These are phyloP conservation scores for Apostichopus japonicus DNA, from an alignment of 35 echinoderm and acorn worm species.

Conservation along the genomic window DNA sequence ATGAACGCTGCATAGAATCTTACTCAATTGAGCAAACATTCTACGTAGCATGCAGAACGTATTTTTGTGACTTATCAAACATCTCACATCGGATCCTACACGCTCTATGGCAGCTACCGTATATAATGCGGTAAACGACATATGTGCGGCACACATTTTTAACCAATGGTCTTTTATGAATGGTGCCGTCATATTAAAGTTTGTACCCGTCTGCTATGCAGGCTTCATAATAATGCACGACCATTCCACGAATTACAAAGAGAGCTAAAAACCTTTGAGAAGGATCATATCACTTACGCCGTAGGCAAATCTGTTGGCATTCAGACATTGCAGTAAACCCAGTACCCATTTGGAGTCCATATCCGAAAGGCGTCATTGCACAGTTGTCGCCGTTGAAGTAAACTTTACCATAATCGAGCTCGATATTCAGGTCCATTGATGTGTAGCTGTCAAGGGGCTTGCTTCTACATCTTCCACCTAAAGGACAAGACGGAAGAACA, in stretches of 20 bases:
- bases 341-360: conserved; percentile 31
- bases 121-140: no score
- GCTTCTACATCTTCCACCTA: background rate
- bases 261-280: background rate
- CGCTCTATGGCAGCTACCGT: no score
- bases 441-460: conserved; percentile 7
- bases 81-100: no score
- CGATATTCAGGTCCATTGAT: background rate
- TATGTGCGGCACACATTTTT: no score
- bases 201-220: background rate
- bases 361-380: background rate
- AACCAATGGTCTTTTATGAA: no score
- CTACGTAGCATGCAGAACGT: no score
- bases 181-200: background rate
- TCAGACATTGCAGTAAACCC: conserved; percentile 9
- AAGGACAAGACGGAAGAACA: background rate
- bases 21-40: no score
- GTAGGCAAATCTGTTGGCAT: conserved; percentile 6
- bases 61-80: no score
- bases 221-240: background rate
- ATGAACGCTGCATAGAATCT: no score
- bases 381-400: background rate
- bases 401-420: background rate
- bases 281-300: background rate
- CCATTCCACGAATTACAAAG: background rate